phyloP scores from a whole-genome alignment of 2,888 invertebrate genomes.

The Caenorhabditis sinica region DNA sequence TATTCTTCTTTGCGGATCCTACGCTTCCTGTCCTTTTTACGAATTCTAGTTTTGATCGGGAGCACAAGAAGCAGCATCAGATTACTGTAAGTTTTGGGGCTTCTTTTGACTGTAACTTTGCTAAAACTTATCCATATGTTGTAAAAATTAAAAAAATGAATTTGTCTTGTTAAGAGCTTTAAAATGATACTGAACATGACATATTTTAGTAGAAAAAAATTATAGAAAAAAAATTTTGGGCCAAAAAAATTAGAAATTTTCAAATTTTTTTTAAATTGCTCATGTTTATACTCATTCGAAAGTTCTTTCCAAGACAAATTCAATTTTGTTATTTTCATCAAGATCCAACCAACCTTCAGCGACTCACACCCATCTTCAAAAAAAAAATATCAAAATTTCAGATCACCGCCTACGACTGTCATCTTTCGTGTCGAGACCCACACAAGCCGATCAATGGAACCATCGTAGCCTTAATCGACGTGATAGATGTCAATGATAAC shows the following conservation, averaged over 20 bases:
- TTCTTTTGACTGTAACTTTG: not conserved
- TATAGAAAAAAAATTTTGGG: not conserved
- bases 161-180: not conserved
- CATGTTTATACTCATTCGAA: not conserved
- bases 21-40: slow-evolving; percentile 72
- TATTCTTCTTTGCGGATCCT: slow-evolving; percentile 70
- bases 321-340: not conserved
- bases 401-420: slow-evolving; percentile 74
- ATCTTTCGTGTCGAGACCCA: slow-evolving; percentile 71
- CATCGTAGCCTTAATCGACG: slow-evolving; percentile 65
- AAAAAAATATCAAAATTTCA: too few species aligned
- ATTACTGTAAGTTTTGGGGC: slow-evolving; percentile 55
- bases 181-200: not conserved
- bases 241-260: not conserved
- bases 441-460: slow-evolving; percentile 70
- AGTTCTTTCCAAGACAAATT: not conserved
- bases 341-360: not conserved
- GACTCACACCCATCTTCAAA: not conserved
- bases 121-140: not conserved
- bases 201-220: not conserved
- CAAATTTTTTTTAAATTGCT: not conserved
- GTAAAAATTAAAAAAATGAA: not conserved
- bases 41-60: slow-evolving; percentile 71
- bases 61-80: slow-evolving; percentile 70
- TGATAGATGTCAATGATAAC: slow-evolving; percentile 78